A percentile compares a stretch with the other conserved stretches of the same genome.
Evolutionary conservation across 2,797 vertebrate species (phyloP).

Genomic region (Oryzias dopingdopingensis): DNA sequence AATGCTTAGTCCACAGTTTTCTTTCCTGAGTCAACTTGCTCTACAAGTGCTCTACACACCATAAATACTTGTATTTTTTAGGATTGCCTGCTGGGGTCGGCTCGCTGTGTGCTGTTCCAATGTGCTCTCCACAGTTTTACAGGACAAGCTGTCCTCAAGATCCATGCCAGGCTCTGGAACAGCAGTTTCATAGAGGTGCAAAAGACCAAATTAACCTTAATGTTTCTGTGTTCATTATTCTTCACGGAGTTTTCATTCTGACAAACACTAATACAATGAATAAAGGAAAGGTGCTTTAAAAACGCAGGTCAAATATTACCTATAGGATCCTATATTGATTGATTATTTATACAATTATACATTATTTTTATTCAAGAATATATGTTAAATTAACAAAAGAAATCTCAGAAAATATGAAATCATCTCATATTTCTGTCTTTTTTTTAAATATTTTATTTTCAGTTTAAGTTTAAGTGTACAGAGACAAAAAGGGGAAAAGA

Average conservation of each 20-base stretch:
- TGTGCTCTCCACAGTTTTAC: slow-evolving; percentile 89
- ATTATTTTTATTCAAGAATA: no score
- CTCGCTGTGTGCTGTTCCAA: slow-evolving; percentile 82
- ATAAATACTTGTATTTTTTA: slow-evolving; percentile 41
- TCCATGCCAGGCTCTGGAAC: slow-evolving; percentile 90
- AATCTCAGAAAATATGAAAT: background rate
- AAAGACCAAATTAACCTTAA: background rate
- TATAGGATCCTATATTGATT: no score
- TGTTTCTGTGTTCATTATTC: background rate
- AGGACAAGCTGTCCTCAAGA: slow-evolving; percentile 77
- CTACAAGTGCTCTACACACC: no score
- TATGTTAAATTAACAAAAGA: no score
- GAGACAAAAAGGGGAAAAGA: no score
- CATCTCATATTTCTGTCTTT: background rate
- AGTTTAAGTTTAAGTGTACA: no score
- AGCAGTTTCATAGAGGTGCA: slow-evolving; percentile 91
- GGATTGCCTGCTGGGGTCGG: slow-evolving; percentile 86
- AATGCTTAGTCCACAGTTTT: background rate
- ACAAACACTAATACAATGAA: slow-evolving; percentile 6
- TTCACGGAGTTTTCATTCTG: slow-evolving; percentile 8
- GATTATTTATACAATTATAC: no score
- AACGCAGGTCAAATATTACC: no score
- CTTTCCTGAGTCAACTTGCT: background rate
- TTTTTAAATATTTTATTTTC: background rate
- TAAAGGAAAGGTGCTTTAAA: no score